Base-by-base conservation (phyloP, 2,888 invertebrate species). In the Sphaerophoria taeniata region DNA sequence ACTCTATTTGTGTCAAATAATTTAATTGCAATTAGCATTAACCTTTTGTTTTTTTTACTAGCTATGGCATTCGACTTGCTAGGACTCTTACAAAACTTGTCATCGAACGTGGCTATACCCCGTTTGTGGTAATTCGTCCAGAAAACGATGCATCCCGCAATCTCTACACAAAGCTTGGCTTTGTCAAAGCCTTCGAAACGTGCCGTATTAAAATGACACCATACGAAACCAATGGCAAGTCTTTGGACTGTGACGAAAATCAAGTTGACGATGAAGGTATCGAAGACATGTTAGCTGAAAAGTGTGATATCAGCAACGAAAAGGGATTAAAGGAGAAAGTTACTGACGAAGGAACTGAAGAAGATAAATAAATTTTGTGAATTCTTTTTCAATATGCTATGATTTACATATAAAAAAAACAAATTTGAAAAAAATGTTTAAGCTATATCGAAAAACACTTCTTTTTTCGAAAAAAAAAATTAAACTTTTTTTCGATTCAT, bases 61-160 rank as follows among this genome's bases (percentile, higher is more conserved):
- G 92, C 45, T 96, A 95, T 92, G 96, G 96, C 88, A 95, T 96
- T 87, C 95, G 95, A 89, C 93, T 96, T 88, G 96, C 96, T 76
- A 94, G 94, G 89, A 93, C 94, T 83, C 93, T 95, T 86, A 95
- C 95, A 74, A 93, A 93, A 89, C 94, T 94, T 88, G 95, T 95
- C 60, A 94, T 94, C 55, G 94, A 95, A 71, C 94, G 95, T 73
- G 96, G 97, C 87, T 97, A 97, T 92, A 94, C 95, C 89, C 97
- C 97, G 78, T 97, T 96, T 92, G 97, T 97, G 87, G 96, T 97
- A 89, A 97, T 97, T 93, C 94, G 95, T 91, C 97, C 97, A 84
- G 96, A 97, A 92, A 97, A 97, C 92, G 96, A 96, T 92, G 97
- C 97, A 87, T 97, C 97, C 88, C 95, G 96, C 90, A 95, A 95